phyloP scores from a whole-genome alignment of 2,113 vertebrate genomes.

The Bungarus multicinctus region DNA sequence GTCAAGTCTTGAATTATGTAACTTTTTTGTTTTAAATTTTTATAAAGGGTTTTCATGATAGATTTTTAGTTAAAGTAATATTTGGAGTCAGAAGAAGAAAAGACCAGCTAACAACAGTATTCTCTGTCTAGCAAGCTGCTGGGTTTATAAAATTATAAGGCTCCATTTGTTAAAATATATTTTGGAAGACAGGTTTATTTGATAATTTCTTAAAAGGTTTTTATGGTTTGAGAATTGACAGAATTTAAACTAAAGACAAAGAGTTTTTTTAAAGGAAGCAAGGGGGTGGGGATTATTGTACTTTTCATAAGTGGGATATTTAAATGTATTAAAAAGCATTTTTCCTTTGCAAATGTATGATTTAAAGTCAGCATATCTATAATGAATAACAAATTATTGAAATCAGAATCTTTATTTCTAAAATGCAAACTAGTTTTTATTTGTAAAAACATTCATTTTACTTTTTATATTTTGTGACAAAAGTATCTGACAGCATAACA shows the following conservation, averaged over 20 bases:
- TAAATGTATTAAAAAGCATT: neutral
- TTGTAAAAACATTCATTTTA: neutral
- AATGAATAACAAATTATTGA: neutral
- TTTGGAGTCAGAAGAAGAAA: neutral
- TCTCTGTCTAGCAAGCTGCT: neutral
- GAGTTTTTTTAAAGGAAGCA: slow-evolving; percentile 5
- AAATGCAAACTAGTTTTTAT: neutral
- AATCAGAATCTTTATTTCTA: neutral
- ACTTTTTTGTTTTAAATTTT: neutral
- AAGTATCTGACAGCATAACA: neutral
- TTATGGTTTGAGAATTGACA: neutral
- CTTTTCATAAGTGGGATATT: neutral
- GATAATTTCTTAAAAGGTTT: neutral
- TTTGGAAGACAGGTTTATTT: neutral
- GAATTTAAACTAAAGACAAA: slow-evolving; percentile 1
- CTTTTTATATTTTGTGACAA: neutral
- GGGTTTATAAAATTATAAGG: neutral
- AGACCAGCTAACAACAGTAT: neutral
- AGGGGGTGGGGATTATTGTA: neutral
- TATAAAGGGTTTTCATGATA: neutral
- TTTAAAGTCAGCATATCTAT: slow-evolving; percentile 9
- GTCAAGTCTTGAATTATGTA: neutral
- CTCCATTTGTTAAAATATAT: slow-evolving; percentile 1
- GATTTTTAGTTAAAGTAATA: neutral
- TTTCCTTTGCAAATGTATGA: neutral